Conservation (phyloP, 2,797 vertebrate genomes). For the Tokudaia tokunoshimensis region DNA sequence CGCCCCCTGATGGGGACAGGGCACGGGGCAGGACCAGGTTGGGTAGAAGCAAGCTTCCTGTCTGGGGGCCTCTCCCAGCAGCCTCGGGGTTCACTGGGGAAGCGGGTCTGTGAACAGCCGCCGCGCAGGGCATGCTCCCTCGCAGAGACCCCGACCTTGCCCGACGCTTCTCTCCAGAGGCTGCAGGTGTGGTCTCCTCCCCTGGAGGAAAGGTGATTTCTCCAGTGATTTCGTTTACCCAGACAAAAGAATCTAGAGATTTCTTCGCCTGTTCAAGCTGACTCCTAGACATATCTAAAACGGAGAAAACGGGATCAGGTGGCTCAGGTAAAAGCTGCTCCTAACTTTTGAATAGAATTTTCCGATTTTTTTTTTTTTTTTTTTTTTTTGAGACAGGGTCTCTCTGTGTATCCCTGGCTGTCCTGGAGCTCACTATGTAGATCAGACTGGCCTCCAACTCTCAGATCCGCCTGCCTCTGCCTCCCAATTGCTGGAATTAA, state of each 20-base stretch:
- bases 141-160: neutral
- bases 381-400: neutral
- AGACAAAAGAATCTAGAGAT: neutral
- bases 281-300: conserved; percentile 22
- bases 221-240: conserved; percentile 21
- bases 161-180: neutral
- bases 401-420: neutral
- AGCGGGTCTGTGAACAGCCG: neutral
- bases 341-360: neutral
- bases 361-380: too few species aligned
- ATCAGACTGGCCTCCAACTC: neutral
- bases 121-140: too few species aligned
- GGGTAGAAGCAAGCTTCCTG: neutral
- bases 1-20: neutral
- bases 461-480: neutral
- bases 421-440: neutral
- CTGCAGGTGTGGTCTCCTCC: neutral
- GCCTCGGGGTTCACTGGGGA: neutral
- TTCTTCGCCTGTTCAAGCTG: neutral
- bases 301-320: neutral
- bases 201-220: neutral
- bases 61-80: neutral
- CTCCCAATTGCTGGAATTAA: neutral
- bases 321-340: neutral
- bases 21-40: too few species aligned